A percentile compares a stretch with the other conserved stretches of the same genome.
Conservation (phyloP, 64 coral and sea anemone species). For the Trachythela sp. region DNA sequence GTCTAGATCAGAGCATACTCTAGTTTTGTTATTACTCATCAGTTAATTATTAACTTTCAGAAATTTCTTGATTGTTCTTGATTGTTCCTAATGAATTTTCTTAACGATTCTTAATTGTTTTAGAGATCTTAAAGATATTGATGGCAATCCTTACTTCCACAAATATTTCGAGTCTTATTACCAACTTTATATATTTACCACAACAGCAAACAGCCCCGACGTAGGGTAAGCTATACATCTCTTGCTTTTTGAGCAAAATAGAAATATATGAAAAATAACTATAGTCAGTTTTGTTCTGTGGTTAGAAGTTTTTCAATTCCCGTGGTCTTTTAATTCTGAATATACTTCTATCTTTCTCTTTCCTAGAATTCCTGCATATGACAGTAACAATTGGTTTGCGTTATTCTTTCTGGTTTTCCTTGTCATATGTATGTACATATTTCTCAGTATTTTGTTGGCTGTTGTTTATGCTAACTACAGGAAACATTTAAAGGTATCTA, state of each 20-base stretch:
- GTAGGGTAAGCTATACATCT: conserved; percentile 61
- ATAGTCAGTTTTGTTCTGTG: not conserved
- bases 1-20: no score
- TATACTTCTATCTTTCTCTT: not conserved
- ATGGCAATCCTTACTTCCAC: conserved; percentile 75
- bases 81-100: no score
- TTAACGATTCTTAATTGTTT: not conserved
- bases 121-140: conserved; percentile 75
- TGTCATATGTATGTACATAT: conserved; percentile 97
- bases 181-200: conserved; percentile 77
- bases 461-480: conserved; percentile 96
- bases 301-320: not conserved
- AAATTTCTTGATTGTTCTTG: no score
- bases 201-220: conserved; percentile 95
- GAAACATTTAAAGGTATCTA: conserved; percentile 78
- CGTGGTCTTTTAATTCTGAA: not conserved
- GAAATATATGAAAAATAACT: not conserved
- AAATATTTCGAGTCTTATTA: conserved; percentile 75
- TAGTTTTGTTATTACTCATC: no score
- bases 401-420: conserved; percentile 86
- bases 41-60: no score
- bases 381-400: conserved; percentile 74
- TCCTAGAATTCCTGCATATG: conserved; percentile 87
- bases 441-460: conserved; percentile 90
- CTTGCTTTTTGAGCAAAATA: no score